Evolutionary conservation across 2,888 invertebrate species (phyloP).

Genomic region (Lochmaea capreae): DNA sequence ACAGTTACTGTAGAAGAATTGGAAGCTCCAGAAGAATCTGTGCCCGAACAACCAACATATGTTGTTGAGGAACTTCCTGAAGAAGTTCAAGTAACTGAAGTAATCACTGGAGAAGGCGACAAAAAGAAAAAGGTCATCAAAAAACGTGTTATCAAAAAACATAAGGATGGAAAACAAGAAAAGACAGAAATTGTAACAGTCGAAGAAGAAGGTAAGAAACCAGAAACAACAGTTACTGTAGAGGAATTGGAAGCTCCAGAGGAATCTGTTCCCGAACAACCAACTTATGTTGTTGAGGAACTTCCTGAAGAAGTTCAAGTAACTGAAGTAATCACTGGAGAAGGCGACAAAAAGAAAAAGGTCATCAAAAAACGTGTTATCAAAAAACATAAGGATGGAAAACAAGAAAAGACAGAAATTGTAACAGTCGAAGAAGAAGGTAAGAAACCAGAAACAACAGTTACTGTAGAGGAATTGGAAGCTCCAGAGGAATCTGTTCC

Average conservation of each 20-base stretch:
- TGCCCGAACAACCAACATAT: constrained; percentile 50
- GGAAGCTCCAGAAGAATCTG: constrained; percentile 36
- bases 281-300: constrained; percentile 50
- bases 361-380: constrained; percentile 60
- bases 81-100: constrained; percentile 59
- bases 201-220: constrained; percentile 52
- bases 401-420: constrained; percentile 60
- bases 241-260: constrained; percentile 59
- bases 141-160: constrained; percentile 46
- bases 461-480: constrained; percentile 59
- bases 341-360: constrained; percentile 49
- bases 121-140: constrained; percentile 57
- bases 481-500: constrained; percentile 54
- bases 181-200: constrained; percentile 61
- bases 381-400: constrained; percentile 61
- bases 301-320: constrained; percentile 54
- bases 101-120: constrained; percentile 48
- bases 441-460: constrained; percentile 57
- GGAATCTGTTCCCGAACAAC: constrained; percentile 49
- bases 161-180: constrained; percentile 61
- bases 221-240: constrained; percentile 56
- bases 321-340: constrained; percentile 47
- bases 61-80: constrained; percentile 55
- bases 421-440: constrained; percentile 53
- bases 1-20: constrained; percentile 66